A percentile compares a stretch with the other conserved stretches of the same genome.
Evolutionary conservation across 2,113 vertebrate species (phyloP).

Genomic region (Protobothrops flavoviridis): DNA sequence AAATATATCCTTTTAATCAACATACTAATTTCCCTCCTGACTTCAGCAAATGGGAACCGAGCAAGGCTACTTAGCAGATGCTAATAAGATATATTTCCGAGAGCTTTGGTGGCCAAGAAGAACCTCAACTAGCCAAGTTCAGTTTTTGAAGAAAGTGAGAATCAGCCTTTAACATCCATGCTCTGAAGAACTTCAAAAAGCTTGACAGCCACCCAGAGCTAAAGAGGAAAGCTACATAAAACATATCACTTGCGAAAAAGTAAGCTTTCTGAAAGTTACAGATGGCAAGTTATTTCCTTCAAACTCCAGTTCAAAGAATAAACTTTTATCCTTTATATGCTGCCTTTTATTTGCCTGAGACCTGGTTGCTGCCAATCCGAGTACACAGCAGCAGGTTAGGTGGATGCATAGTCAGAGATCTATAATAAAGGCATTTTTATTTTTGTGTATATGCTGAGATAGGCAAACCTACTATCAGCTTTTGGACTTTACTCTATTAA

Average conservation of each 20-base stretch:
- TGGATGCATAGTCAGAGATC: background rate
- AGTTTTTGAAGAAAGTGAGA: background rate
- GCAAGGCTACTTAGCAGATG: background rate
- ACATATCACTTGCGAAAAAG: background rate
- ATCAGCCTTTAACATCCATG: background rate
- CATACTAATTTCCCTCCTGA: constrained; percentile 2
- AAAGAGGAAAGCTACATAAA: background rate
- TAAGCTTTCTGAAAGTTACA: background rate
- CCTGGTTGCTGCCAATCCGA: background rate
- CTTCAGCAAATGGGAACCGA: background rate
- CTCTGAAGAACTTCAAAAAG: background rate
- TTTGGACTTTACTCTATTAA: background rate
- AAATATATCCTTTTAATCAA: constrained; percentile 21
- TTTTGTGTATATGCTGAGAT: background rate
- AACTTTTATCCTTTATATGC: background rate
- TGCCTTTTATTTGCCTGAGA: background rate
- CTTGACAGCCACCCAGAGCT: background rate
- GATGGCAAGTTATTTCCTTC: background rate
- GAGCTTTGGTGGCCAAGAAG: background rate
- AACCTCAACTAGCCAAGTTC: background rate
- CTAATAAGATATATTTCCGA: background rate
- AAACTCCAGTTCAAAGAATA: background rate
- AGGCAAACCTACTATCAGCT: background rate
- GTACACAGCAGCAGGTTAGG: background rate
- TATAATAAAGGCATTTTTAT: background rate